phyloP scores from a whole-genome alignment of 2,113 vertebrate species.

The Gambusia holbrooki region DNA sequence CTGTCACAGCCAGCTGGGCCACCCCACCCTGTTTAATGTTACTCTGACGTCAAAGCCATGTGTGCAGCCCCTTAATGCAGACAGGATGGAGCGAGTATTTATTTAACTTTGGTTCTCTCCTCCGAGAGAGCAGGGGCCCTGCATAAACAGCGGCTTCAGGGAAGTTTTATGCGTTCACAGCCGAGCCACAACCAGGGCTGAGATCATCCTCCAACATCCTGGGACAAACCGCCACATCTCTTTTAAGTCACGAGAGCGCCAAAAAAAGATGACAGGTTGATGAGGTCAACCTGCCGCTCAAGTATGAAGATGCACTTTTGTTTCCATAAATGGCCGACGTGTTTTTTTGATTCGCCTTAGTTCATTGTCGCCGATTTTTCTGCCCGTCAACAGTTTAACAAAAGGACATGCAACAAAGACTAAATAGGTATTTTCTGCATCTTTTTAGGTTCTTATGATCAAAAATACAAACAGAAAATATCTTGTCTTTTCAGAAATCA shows the following conservation, averaged over 20 bases:
- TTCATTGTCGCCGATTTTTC: constrained; percentile 18
- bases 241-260: neutral
- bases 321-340: constrained; percentile 9
- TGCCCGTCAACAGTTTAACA: constrained; percentile 26
- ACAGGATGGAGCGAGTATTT: constrained; percentile 78
- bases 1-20: constrained; percentile 59
- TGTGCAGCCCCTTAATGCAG: constrained; percentile 75
- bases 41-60: constrained; percentile 80
- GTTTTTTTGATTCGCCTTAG: constrained; percentile 16
- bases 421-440: too few relatives aligned
- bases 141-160: constrained; percentile 69
- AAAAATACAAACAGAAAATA: too few relatives aligned
- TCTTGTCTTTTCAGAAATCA: too few relatives aligned
- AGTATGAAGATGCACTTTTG: constrained; percentile 9
- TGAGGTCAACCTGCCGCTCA: neutral
- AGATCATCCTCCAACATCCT: constrained; percentile 58
- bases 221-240: constrained; percentile 19
- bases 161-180: constrained; percentile 58
- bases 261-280: neutral
- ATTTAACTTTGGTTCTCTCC: constrained; percentile 79
- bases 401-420: constrained; percentile 10
- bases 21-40: constrained; percentile 79
- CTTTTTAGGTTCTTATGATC: too few relatives aligned
- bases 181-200: constrained; percentile 51
- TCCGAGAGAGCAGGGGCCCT: constrained; percentile 63